Percentiles rank a stretch among this genome's conserved stretches.
Conservation (phyloP, 30 jellyfish, hydroid and myxozoan genomes). For the Hydractinia symbiolongicarpus region DNA sequence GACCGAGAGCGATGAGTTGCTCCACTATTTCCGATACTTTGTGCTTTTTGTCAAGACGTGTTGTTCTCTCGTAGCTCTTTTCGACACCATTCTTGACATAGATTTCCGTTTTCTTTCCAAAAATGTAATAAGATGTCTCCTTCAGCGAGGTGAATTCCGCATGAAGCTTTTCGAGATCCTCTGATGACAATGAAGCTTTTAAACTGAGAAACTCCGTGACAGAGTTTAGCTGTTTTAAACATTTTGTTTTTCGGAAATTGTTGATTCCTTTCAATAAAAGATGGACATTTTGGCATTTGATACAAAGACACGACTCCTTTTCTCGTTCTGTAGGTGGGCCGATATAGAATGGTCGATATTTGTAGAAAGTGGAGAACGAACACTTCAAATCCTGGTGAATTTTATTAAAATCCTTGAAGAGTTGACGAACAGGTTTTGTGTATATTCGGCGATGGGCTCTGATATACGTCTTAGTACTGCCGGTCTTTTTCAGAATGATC, state of each 20-base stretch:
- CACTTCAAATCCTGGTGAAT: neutral
- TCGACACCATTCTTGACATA: neutral
- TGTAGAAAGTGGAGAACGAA: neutral
- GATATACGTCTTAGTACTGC: neutral
- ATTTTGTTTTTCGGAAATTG: neutral
- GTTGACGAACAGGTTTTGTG: neutral
- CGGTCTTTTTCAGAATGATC: neutral
- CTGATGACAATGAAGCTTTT: neutral
- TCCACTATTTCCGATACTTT: too few relatives aligned
- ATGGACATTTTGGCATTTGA: neutral
- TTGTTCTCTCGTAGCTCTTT: too few relatives aligned
- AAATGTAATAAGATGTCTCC: neutral
- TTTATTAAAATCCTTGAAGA: neutral
- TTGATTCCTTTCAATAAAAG: neutral
- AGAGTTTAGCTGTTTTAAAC: neutral
- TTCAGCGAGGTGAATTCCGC: neutral
- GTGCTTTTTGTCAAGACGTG: too few relatives aligned
- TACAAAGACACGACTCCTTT: neutral
- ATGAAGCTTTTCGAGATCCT: neutral
- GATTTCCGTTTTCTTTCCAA: neutral
- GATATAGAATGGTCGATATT: conserved; percentile 11
- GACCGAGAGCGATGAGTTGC: too few relatives aligned
- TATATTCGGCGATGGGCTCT: conserved; percentile 11
- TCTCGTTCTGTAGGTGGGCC: conserved; percentile 4
- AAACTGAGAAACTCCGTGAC: neutral